Evolutionary conservation across 2,797 vertebrate genomes (phyloP).

Genomic region (Tamandua tetradactyla): DNA sequence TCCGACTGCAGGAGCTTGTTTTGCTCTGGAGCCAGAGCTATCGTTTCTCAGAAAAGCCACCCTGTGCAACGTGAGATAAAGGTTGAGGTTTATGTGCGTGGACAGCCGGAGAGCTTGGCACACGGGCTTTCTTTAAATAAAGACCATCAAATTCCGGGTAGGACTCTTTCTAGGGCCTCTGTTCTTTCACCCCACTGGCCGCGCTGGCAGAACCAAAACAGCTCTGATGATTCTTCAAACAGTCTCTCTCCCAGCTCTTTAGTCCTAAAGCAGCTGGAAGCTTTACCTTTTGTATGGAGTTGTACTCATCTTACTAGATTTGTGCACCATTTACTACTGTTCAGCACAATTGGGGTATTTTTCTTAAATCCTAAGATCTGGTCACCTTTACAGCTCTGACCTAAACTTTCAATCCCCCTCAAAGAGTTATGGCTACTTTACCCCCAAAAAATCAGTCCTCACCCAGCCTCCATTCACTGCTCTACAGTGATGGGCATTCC

Average conservation of each 20-base stretch:
- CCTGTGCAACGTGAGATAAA: constrained; percentile 5
- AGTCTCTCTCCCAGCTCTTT: constrained; percentile 41
- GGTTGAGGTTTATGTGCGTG: constrained; percentile 37
- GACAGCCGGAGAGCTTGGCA: constrained; percentile 59
- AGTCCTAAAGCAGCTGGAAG: constrained; percentile 57
- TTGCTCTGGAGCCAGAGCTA: neutral
- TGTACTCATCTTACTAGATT: constrained; percentile 54
- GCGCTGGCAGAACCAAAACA: constrained; percentile 65
- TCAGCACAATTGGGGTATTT: constrained; percentile 66
- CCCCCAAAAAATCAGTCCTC: constrained; percentile 87
- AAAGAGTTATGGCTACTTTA: constrained; percentile 86
- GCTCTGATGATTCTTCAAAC: constrained; percentile 60
- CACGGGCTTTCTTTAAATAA: neutral
- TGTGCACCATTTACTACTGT: neutral
- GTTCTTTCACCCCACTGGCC: neutral
- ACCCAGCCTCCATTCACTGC: constrained; percentile 83
- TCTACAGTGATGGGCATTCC: constrained; percentile 87
- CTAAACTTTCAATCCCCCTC: constrained; percentile 79
- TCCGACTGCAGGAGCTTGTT: neutral
- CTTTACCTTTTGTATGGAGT: constrained; percentile 37
- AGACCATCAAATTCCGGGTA: neutral
- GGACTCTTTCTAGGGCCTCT: constrained; percentile 35
- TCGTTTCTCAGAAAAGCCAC: constrained; percentile 36
- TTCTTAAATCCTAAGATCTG: constrained; percentile 69
- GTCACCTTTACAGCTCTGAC: constrained; percentile 77